phyloP scores from a whole-genome alignment of 2,888 invertebrate species.

The Bembecia ichneumoniformis region DNA sequence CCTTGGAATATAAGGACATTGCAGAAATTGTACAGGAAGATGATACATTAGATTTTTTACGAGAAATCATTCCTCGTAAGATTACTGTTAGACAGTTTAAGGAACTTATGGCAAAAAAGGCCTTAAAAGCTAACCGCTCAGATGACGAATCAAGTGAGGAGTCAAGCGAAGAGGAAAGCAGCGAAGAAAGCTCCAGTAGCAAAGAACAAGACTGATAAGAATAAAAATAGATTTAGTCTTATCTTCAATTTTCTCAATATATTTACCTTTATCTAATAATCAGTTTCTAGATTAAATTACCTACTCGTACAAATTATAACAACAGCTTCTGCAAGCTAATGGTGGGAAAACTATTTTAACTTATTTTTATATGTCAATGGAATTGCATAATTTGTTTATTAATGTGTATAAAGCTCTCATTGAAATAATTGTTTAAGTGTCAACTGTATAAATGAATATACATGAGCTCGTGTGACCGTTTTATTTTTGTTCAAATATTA shows the following conservation, averaged over 20 bases:
- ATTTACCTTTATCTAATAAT: too few species aligned
- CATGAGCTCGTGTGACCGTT: too few species aligned
- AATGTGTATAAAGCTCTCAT: too few species aligned
- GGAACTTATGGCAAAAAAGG: conserved; percentile 75
- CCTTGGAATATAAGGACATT: conserved; percentile 79
- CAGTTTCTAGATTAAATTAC: too few species aligned
- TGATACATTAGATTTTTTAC: conserved; percentile 77
- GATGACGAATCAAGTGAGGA: conserved; percentile 49
- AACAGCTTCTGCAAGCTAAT: too few species aligned
- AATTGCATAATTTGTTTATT: too few species aligned
- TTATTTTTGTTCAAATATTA: too few species aligned
- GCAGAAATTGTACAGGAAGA: conserved; percentile 79
- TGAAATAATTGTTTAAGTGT: too few species aligned
- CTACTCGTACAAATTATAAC: too few species aligned
- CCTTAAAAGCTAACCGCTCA: conserved; percentile 32
- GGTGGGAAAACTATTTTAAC: too few species aligned
- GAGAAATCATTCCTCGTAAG: conserved; percentile 82
- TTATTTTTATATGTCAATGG: too few species aligned
- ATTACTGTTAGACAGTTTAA: conserved; percentile 79
- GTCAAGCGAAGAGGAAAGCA: conserved; percentile 41
- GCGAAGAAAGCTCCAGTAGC: conserved; percentile 43
- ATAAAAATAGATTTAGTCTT: neutral
- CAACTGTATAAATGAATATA: too few species aligned
- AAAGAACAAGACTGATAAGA: conserved; percentile 35
- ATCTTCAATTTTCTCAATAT: neutral